phyloP scores from a whole-genome alignment of 2,113 vertebrate species.

The Columba janthina region DNA sequence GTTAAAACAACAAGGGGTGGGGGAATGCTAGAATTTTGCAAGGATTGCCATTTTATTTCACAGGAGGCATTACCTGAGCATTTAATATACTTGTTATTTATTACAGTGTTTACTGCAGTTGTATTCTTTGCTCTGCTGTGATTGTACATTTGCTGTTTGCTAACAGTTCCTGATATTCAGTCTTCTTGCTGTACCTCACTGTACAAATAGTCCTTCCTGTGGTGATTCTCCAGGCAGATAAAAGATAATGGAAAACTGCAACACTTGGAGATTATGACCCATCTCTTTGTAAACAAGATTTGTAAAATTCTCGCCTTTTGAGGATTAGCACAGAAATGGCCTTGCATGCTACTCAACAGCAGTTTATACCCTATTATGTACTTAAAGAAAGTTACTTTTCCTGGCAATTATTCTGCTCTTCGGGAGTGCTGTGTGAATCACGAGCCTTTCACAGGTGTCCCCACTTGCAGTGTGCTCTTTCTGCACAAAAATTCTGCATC shows the following conservation, averaged over 20 bases:
- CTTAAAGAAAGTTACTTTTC: not conserved
- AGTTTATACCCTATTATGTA: not conserved
- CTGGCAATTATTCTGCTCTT: not conserved
- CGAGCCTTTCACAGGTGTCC: not conserved
- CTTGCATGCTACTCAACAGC: not conserved
- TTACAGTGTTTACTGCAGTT: not conserved
- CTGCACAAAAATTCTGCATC: not conserved
- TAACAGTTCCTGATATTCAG: not conserved
- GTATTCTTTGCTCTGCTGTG: not conserved
- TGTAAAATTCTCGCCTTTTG: not conserved
- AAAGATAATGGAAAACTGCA: not conserved
- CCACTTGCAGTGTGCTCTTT: not conserved
- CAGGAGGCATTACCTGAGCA: not conserved
- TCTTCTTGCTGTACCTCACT: not conserved
- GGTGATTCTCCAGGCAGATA: not conserved
- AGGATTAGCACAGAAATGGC: not conserved
- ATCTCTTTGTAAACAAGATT: not conserved
- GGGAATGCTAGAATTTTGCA: not conserved
- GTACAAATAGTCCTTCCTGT: not conserved
- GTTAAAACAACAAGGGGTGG: not conserved
- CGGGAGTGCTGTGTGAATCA: not conserved
- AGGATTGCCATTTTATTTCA: not conserved
- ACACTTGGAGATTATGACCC: not conserved
- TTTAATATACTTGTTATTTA: not conserved
- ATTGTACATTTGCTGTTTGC: not conserved